A percentile compares a stretch with the other conserved stretches of the same genome.
Conservation (phyloP, 1,140 invertebrate genomes). For the Subanguina moxae region DNA sequence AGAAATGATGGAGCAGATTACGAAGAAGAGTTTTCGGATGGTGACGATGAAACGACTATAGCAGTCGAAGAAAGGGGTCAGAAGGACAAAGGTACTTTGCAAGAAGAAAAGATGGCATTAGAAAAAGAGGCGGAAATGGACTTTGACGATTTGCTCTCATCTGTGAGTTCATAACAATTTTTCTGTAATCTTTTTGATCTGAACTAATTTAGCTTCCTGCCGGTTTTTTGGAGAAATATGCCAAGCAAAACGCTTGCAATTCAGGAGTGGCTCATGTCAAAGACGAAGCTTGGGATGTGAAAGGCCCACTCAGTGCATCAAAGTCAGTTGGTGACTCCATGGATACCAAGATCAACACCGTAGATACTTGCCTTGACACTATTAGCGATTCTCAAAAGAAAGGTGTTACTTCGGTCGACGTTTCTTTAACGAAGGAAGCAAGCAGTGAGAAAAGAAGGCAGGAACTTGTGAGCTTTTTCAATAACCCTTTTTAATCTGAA, state of each 20-base stretch:
- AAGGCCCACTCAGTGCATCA: no score
- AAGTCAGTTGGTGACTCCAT: no score
- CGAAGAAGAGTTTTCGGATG: constrained; percentile 71
- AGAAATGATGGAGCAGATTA: constrained; percentile 30
- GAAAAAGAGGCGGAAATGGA: constrained; percentile 84
- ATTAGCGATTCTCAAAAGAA: no score
- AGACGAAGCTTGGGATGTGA: no score
- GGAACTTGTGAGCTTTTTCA: constrained; percentile 61
- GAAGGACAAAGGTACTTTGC: constrained; percentile 64
- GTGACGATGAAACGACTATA: constrained; percentile 88
- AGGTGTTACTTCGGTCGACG: no score
- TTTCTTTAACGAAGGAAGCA: no score
- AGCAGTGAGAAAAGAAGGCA: constrained; percentile 62
- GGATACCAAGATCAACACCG: no score
- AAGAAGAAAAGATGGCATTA: constrained; percentile 75
- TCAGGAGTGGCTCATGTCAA: no score
- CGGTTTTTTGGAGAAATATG: not conserved
- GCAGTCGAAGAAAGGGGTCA: constrained; percentile 78
- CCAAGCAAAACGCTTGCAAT: not conserved
- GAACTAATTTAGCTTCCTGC: not conserved
- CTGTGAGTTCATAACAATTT: constrained; percentile 13
- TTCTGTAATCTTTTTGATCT: not conserved
- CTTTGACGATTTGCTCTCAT: constrained; percentile 71
- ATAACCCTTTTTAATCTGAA: no score
- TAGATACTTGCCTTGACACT: no score